Conservation (phyloP, 2,113 vertebrate genomes). For the Rhadina sibilatrix region DNA sequence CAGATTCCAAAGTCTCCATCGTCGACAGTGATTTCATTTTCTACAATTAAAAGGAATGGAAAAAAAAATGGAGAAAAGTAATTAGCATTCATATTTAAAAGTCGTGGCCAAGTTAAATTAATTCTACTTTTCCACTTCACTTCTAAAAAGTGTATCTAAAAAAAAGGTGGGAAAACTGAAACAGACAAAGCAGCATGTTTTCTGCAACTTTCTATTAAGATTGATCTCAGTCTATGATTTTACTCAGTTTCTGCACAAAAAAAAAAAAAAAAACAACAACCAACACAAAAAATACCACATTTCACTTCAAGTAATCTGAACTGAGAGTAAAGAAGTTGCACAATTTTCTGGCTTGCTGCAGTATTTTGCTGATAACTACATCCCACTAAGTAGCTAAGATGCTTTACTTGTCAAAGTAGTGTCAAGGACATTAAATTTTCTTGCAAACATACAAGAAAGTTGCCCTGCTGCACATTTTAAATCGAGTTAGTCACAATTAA, state of each 20-base stretch:
- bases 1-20: constrained; percentile 89
- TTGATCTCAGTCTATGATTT: neutral
- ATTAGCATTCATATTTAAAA: constrained; percentile 42
- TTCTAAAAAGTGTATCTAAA: neutral
- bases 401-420: neutral
- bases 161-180: constrained; percentile 43
- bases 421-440: neutral
- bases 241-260: neutral
- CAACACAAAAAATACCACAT: neutral
- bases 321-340: neutral
- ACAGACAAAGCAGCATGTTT: constrained; percentile 53
- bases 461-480: neutral
- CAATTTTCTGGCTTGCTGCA: neutral
- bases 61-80: constrained; percentile 6
- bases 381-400: neutral
- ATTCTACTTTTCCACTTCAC: constrained; percentile 19
- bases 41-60: constrained; percentile 79
- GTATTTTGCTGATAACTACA: neutral
- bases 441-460: neutral
- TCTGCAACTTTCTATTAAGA: constrained; percentile 41
- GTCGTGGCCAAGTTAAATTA: neutral
- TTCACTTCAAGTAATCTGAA: neutral
- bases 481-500: constrained; percentile 50
- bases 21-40: constrained; percentile 74
- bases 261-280: neutral